A percentile compares a stretch with the other conserved stretches of the same genome.
These are phyloP conservation scores for Temnothorax rugatulus DNA, from an alignment of 2,888 invertebrate species.

Conservation along the genomic window DNA sequence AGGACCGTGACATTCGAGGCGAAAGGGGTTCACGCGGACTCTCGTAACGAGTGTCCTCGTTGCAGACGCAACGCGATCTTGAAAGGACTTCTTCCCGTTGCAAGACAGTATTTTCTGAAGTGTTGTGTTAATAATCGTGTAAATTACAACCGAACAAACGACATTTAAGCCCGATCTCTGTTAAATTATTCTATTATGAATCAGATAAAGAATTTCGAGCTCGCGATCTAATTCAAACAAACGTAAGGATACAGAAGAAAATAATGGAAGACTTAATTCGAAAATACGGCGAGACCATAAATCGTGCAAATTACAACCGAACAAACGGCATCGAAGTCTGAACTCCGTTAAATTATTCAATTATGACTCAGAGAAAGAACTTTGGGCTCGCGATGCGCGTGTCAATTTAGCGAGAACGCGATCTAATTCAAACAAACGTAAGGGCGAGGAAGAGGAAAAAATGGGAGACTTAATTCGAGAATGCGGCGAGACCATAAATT, in stretches of 20 bases:
- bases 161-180: conserved; percentile 55
- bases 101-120: conserved; percentile 25
- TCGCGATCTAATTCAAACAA: conserved; percentile 65
- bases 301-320: conserved; percentile 58
- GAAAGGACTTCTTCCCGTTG: conserved; percentile 62
- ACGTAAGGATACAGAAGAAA: conserved; percentile 63
- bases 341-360: neutral
- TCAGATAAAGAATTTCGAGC: conserved; percentile 17
- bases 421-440: conserved; percentile 68
- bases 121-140: conserved; percentile 70
- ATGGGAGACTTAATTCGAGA: conserved; percentile 70
- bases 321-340: conserved; percentile 59
- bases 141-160: conserved; percentile 12
- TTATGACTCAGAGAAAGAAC: neutral
- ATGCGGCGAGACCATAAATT: conserved; percentile 62
- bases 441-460: conserved; percentile 61
- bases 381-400: conserved; percentile 1
- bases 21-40: conserved; percentile 73
- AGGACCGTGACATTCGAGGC: conserved; percentile 79
- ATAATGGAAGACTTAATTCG: conserved; percentile 70
- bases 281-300: conserved; percentile 48
- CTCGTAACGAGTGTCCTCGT: conserved; percentile 70
- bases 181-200: neutral
- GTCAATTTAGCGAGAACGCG: conserved; percentile 53
- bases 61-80: conserved; percentile 57